Conservation (phyloP, 2,797 vertebrate species). For the Onychomys torridus region DNA sequence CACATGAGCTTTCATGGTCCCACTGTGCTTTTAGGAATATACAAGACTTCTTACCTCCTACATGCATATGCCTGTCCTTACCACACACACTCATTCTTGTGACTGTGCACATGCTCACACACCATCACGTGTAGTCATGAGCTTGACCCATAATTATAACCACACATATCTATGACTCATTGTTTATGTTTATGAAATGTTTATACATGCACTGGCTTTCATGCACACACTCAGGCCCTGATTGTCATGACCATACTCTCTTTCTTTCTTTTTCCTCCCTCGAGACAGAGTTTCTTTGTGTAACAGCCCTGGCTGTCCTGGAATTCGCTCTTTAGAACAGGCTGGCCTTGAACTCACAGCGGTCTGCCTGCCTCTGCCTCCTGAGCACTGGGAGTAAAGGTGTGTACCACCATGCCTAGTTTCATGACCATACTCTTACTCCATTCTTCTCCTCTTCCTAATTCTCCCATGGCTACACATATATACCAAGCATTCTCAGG, state of each 20-base stretch:
- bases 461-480: background rate
- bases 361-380: background rate
- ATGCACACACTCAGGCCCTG: background rate
- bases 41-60: background rate
- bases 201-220: background rate
- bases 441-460: background rate
- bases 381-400: background rate
- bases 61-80: background rate
- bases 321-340: background rate
- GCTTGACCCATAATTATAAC: background rate
- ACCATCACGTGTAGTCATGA: background rate
- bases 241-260: background rate
- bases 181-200: background rate
- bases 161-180: background rate
- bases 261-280: no score
- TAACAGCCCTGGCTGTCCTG: background rate
- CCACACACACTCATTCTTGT: background rate
- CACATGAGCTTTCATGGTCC: background rate
- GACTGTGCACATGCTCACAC: background rate
- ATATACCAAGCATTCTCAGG: background rate
- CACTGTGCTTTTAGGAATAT: background rate
- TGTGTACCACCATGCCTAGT: background rate
- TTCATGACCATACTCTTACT: background rate
- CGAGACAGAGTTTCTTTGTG: background rate
- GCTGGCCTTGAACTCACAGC: background rate